A percentile compares a stretch with the other conserved stretches of the same genome.
Evolutionary conservation across 2,888 invertebrate species (phyloP).

Genomic region (Gari tellinella): DNA sequence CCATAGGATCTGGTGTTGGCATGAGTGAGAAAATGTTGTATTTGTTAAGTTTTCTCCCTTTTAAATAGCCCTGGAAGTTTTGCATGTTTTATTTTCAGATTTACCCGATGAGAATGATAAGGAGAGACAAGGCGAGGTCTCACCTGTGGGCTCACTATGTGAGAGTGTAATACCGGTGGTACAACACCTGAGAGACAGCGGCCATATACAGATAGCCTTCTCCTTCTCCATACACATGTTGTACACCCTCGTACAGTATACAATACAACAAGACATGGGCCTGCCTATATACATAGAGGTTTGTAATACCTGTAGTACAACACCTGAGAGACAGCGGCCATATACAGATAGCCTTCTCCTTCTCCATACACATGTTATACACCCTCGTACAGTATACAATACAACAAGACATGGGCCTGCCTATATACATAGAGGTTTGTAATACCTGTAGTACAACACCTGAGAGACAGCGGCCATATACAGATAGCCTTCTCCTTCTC

Average conservation of each 20-base stretch:
- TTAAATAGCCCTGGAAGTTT: too few species aligned
- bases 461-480: conserved; percentile 71
- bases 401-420: conserved; percentile 65
- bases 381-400: conserved; percentile 56
- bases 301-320: conserved; percentile 56
- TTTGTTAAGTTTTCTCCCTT: too few species aligned
- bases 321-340: conserved; percentile 73
- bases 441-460: conserved; percentile 64
- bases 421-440: conserved; percentile 52
- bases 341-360: conserved; percentile 67
- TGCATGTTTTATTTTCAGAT: not conserved
- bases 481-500: conserved; percentile 69
- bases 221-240: conserved; percentile 64
- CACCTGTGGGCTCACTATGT: conserved; percentile 28
- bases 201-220: conserved; percentile 71
- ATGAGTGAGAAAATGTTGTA: too few species aligned
- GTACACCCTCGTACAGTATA: conserved; percentile 55
- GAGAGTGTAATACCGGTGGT: conserved; percentile 61
- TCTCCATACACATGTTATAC: conserved; percentile 61
- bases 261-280: conserved; percentile 66
- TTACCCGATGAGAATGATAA: not conserved
- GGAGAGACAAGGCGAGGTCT: not conserved
- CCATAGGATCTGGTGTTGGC: too few species aligned
- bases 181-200: conserved; percentile 68
- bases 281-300: conserved; percentile 49